Conservation (phyloP, 2,113 vertebrate genomes). For the Aldabrachelys gigantea region DNA sequence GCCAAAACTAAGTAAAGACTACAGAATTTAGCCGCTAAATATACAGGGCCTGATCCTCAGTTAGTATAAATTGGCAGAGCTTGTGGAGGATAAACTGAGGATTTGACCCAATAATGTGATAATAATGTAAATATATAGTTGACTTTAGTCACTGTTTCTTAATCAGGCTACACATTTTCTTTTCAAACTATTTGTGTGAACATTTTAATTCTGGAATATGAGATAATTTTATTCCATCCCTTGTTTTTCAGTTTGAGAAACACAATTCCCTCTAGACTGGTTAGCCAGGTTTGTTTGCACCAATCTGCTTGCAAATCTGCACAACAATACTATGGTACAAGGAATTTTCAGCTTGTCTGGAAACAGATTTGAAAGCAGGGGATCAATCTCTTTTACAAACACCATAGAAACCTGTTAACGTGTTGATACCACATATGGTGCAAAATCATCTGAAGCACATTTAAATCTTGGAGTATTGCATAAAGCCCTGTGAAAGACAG, state of each 20-base stretch:
- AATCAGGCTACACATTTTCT: neutral
- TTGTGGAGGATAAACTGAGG: accelerated
- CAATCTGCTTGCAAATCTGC: neutral
- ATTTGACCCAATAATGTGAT: neutral
- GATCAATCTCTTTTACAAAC: accelerated
- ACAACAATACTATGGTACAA: accelerated
- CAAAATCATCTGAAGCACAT: neutral
- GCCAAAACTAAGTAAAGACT: accelerated
- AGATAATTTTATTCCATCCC: neutral
- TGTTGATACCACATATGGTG: accelerated
- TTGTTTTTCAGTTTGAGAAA: neutral
- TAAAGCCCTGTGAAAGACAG: neutral
- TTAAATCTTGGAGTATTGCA: neutral
- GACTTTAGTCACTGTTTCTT: neutral
- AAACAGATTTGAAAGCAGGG: neutral
- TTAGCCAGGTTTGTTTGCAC: neutral
- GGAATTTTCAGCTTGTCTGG: accelerated
- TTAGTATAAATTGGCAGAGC: neutral
- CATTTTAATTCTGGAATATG: neutral
- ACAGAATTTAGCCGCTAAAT: neutral
- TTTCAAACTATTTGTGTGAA: neutral
- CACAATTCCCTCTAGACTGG: accelerated
- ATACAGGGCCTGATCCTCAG: neutral
- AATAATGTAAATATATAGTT: no score
- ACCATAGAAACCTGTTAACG: accelerated